phyloP scores from a whole-genome alignment of 2,797 vertebrate species.

The Hyperoplus lanceolatus region DNA sequence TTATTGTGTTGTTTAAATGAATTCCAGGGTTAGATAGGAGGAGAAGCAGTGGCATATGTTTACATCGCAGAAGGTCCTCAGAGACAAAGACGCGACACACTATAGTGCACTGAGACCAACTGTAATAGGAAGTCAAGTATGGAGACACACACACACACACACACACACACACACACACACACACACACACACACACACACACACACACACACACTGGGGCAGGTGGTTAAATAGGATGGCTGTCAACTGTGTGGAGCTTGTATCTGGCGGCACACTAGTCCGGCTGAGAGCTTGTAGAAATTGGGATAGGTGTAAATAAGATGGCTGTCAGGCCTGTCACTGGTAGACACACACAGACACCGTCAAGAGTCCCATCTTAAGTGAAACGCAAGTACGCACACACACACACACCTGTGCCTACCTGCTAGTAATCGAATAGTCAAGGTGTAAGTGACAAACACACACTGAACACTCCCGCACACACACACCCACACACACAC shows the following conservation, averaged over 20 bases:
- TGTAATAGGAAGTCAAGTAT: slow-evolving; percentile 65
- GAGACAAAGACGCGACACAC: slow-evolving; percentile 56
- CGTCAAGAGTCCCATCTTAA: slow-evolving; percentile 53
- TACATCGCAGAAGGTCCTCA: slow-evolving; percentile 19
- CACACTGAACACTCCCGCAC: slow-evolving; percentile 15
- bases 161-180: slow-evolving; percentile 36
- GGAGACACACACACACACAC: slow-evolving; percentile 42
- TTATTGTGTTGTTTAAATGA: no score
- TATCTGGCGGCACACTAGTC: slow-evolving; percentile 59
- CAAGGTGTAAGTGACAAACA: slow-evolving; percentile 57
- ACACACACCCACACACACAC: slow-evolving; percentile 34
- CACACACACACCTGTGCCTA: slow-evolving; percentile 24
- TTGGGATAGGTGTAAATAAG: slow-evolving; percentile 84
- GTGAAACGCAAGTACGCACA: slow-evolving; percentile 42
- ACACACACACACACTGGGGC: no score
- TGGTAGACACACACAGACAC: slow-evolving; percentile 65
- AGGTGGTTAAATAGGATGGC: slow-evolving; percentile 74
- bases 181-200: no score
- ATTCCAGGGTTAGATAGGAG: slow-evolving; percentile 34
- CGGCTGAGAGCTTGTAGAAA: slow-evolving; percentile 76
- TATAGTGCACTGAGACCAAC: slow-evolving; percentile 51
- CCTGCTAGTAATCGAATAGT: slow-evolving; percentile 43
- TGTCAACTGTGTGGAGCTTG: slow-evolving; percentile 68
- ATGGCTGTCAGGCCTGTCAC: slow-evolving; percentile 81
- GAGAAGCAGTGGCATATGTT: slow-evolving; percentile 35